Evolutionary conservation across 2,888 invertebrate species (phyloP), one percentile per base, ranked within the genome.

Genomic region (Drosophila borborema): DNA sequence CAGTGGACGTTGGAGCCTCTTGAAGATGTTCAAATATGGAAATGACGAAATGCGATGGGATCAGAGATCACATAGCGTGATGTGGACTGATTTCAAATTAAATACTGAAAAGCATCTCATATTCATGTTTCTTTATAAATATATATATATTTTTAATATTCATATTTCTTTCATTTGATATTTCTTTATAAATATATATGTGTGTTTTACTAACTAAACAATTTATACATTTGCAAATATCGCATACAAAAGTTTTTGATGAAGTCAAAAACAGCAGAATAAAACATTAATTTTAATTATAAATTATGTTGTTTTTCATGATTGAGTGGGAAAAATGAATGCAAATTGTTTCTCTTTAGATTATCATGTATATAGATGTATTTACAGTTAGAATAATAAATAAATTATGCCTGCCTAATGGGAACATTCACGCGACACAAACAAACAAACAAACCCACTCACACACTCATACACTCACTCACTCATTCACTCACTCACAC

Each of bases 221-320:
- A 74, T 72, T 73, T 81, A 70, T 76, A 71, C 64, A 76, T 72
- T 87, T 91, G 91, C 91, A 91, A 91, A 91, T 91, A 91, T 91
- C 91, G 91, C 91, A 91, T 91, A 91, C 90, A 83, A 54, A 84
- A 74, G 60, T 77, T 88, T 82, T 90, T 87, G 91, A 91, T 81
- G 77, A 86, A 84, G 85, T 90, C 90, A 89, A 89, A 89, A 86
- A 81, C 66, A 68, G 70, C 60, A 73, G 40, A 41, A 14, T n/a
- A 12, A 55, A 77, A 62, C 28, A 28, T 6, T 62, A 55, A 63
- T 62, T 68, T 62, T 68, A 63, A 48, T 12, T 18, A 58, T 34
- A 74, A 51, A 43, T 64, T 49, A 56, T 34, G 51, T 49, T 61
- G 68, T 49, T 61, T 66, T 73, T 83, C 45, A 23, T 46, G 46